These are phyloP conservation scores for Notechis scutatus DNA, from an alignment of 2,113 vertebrate species.

Conservation along the genomic window DNA sequence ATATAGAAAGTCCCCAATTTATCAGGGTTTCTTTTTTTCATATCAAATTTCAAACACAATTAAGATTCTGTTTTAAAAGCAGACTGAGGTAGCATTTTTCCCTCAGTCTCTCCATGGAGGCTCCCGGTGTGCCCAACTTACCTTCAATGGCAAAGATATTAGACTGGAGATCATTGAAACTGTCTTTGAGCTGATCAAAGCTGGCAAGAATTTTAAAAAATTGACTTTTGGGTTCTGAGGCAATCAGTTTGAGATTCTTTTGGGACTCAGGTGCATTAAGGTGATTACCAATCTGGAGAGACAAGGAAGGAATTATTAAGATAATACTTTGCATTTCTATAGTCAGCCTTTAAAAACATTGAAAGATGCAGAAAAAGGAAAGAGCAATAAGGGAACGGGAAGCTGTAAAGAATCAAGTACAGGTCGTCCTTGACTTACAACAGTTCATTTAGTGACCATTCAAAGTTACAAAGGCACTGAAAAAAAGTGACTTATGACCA, in stretches of 20 bases:
- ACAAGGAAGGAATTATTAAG: not conserved
- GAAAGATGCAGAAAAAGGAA: not conserved
- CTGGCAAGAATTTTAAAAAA: conserved; percentile 60
- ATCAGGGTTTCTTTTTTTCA: no score
- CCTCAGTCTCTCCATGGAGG: not conserved
- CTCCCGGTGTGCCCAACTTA: conserved; percentile 52
- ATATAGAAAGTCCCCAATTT: no score
- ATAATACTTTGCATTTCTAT: not conserved
- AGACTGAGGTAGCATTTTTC: not conserved
- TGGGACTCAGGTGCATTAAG: conserved; percentile 10
- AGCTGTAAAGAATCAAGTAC: not conserved
- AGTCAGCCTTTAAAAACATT: not conserved
- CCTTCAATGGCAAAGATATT: conserved; percentile 78
- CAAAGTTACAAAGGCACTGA: not conserved
- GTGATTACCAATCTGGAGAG: conserved; percentile 48
- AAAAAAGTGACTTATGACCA: not conserved
- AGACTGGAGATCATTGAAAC: conserved; percentile 72
- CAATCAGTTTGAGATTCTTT: conserved; percentile 37
- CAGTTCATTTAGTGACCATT: not conserved
- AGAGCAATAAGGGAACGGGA: no score
- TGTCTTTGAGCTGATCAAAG: conserved; percentile 62
- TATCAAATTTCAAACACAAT: not conserved
- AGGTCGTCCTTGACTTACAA: not conserved
- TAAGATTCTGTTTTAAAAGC: not conserved
- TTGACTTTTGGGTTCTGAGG: conserved; percentile 40